Conservation (phyloP, 2,888 invertebrate species). For the Cataglyphis livida region DNA sequence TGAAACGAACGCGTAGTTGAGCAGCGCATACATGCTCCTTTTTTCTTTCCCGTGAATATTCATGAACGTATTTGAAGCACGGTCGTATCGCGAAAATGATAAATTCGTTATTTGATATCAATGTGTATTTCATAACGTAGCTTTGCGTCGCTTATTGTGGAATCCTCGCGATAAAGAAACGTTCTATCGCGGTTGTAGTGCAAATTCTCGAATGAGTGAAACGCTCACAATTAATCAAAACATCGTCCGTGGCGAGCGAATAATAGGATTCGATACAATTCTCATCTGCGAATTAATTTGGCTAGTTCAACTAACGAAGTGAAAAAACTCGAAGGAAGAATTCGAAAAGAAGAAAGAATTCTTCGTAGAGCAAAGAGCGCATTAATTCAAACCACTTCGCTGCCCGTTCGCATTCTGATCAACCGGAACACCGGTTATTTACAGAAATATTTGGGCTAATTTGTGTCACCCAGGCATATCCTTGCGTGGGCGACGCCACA, state of each 20-base stretch:
- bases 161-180: neutral
- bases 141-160: neutral
- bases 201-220: constrained; percentile 54
- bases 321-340: neutral
- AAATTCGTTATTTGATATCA: constrained; percentile 14
- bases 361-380: neutral
- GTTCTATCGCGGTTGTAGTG: constrained; percentile 19
- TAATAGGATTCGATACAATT: constrained; percentile 60
- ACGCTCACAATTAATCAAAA: constrained; percentile 68
- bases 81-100: neutral
- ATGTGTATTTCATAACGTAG: neutral
- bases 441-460: constrained; percentile 30
- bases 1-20: constrained; percentile 7
- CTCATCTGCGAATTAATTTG: constrained; percentile 15
- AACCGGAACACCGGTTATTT: constrained; percentile 9
- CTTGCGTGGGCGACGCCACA: constrained; percentile 23
- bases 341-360: neutral
- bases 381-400: neutral
- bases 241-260: constrained; percentile 63
- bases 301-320: neutral
- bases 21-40: neutral
- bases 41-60: constrained; percentile 54
- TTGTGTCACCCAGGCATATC: constrained; percentile 12
- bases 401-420: neutral
- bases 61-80: constrained; percentile 20